Evolutionary conservation across 2,888 invertebrate genomes (phyloP).

Genomic region (Ennomos quercinarius): DNA sequence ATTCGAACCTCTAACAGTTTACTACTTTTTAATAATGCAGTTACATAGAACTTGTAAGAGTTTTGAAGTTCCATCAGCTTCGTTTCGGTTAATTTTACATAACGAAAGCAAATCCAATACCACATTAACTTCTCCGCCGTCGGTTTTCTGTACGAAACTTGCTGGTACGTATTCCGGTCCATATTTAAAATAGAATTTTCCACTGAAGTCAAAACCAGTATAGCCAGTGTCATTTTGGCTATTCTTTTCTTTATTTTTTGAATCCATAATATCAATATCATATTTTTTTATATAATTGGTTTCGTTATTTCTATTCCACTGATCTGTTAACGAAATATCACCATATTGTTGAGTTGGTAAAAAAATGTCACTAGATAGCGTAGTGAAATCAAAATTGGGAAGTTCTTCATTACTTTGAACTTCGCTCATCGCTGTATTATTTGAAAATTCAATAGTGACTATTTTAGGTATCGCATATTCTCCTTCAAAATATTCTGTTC

Average conservation of each 20-base stretch:
- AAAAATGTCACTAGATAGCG: not conserved
- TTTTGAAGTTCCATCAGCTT: constrained; percentile 21
- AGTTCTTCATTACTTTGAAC: constrained; percentile 49
- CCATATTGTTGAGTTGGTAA: not conserved
- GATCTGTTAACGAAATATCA: not conserved
- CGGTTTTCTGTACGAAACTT: constrained; percentile 49
- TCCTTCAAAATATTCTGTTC: constrained; percentile 35
- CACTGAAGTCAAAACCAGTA: constrained; percentile 21
- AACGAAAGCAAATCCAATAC: constrained; percentile 50
- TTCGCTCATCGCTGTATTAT: constrained; percentile 46
- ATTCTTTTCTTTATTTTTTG: constrained; percentile 3
- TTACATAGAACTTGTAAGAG: constrained; percentile 48
- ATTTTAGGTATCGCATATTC: constrained; percentile 50
- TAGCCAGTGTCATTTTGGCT: not conserved
- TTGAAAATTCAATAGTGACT: constrained; percentile 50
- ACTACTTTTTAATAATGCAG: constrained; percentile 30
- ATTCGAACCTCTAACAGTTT: no score
- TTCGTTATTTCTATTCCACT: not conserved
- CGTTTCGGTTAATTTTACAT: constrained; percentile 38
- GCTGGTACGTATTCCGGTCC: constrained; percentile 47
- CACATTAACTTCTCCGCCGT: constrained; percentile 48
- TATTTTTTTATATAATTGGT: not conserved
- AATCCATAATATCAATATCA: not conserved
- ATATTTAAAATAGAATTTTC: constrained; percentile 49
- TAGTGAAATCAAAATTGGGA: constrained; percentile 47